Conservation (phyloP, 2,797 vertebrate species). For the Pelobates cultripes region DNA sequence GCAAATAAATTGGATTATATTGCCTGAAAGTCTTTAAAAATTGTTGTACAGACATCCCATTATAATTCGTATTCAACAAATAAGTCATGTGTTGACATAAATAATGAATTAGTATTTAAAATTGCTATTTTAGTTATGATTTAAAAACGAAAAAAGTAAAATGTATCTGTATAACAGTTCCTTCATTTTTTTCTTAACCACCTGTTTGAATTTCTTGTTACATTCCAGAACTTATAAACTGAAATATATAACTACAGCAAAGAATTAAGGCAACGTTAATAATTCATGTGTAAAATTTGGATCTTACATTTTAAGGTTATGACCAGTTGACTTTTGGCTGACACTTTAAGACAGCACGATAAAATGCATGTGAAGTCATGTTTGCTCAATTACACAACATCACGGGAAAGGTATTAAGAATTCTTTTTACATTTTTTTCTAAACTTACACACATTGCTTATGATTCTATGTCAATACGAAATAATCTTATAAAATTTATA, state of each 20-base stretch:
- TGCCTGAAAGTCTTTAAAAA: no score
- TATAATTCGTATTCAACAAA: no score
- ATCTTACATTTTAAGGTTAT: slow-evolving; percentile 38
- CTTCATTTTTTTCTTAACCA: background rate
- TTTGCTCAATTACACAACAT: slow-evolving; percentile 58
- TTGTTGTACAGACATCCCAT: no score
- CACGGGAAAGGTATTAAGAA: slow-evolving; percentile 53
- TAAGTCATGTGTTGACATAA: no score
- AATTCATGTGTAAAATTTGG: slow-evolving; percentile 44
- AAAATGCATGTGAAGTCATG: slow-evolving; percentile 54
- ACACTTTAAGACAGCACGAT: slow-evolving; percentile 55
- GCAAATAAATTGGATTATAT: no score
- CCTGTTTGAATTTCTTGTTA: slow-evolving; percentile 4
- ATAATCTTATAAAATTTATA: background rate
- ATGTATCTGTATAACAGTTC: background rate
- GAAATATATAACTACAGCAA: slow-evolving; percentile 1
- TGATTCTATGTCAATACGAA: slow-evolving; percentile 16
- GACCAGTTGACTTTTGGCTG: slow-evolving; percentile 62
- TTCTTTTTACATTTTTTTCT: slow-evolving; percentile 46
- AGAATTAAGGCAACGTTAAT: slow-evolving; percentile 24
- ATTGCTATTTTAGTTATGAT: no score
- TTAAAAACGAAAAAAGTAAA: no score
- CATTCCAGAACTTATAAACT: background rate
- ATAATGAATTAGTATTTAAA: no score
- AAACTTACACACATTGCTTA: slow-evolving; percentile 32